Evolutionary conservation across 2,797 vertebrate species (phyloP), one percentile per base, ranked within the genome.

Genomic region (Enteromius fasciolatus): DNA sequence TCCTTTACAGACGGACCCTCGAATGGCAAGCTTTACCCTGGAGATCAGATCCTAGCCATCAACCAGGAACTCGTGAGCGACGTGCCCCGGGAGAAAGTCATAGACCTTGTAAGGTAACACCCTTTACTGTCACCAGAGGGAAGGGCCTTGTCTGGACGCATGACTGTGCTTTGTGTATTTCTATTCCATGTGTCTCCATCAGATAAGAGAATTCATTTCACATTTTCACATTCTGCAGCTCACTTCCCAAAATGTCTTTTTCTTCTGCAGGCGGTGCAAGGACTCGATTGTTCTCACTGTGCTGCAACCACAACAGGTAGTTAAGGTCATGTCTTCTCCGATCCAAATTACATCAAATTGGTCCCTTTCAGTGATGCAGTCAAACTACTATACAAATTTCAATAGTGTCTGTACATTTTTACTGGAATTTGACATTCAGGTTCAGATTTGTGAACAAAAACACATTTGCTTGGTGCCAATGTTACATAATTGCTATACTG

Each of bases 51-150:
- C 93, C 94, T 99, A 93, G 96, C 96, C 93, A 98, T 99, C 94
- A 97, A 98, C 87, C 92, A 97, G 87, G 97, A 99, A 93, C 95
- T 96, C 18, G 95, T 98, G 96, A 98, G 96, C 92, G 97, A 97
- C 94, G 95, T 94, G 87, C 94, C 97, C 90, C 95, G 97, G 90
- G 97, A 98, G 95, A 98, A 96, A 95, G 96, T 98, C 96, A 98
- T 98, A 93, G 97, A 99, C 94, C 96, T 99, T 90, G 94, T 98
- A 96, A 98, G 97, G 97, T 99, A 97, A 97, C 92, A 94, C 95
- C 94, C 93, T 95, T 95, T 94, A 95, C 92, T 95, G 92, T 95
- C 93, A 94, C 94, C 90, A 92, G 92, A 90, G 91, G 87, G 90
- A 91, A 90, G 61, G 80, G 84, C 64, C 67, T 74, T 84, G 57